These are phyloP conservation scores for Scomber colias DNA, from an alignment of 2,113 vertebrate species.

Conservation along the genomic window DNA sequence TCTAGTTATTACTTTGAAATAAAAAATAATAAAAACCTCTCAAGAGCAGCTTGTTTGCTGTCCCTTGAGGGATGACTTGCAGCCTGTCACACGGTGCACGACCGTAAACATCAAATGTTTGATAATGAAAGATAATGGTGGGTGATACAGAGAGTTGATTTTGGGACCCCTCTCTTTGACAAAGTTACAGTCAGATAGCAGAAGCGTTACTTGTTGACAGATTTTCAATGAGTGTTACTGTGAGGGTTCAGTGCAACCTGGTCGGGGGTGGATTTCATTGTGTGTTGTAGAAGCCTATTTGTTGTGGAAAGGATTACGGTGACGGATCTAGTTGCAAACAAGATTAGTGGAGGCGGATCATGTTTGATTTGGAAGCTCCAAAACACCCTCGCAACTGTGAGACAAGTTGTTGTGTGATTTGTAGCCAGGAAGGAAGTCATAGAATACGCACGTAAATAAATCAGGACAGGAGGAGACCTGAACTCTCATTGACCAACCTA, in stretches of 20 bases:
- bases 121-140: not conserved
- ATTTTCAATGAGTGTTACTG: constrained; percentile 32
- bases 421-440: constrained; percentile 25
- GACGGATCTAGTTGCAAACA: constrained; percentile 80
- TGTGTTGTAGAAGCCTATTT: constrained; percentile 67
- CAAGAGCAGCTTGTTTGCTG: constrained; percentile 53
- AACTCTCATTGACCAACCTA: not conserved
- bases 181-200: constrained; percentile 22
- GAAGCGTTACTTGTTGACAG: constrained; percentile 33
- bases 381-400: constrained; percentile 72
- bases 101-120: not conserved
- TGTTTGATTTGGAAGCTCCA: constrained; percentile 82
- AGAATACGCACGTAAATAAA: constrained; percentile 41
- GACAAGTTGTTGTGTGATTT: constrained; percentile 62
- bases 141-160: not conserved
- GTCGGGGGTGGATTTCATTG: constrained; percentile 63
- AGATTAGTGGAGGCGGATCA: constrained; percentile 82
- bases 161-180: not conserved
- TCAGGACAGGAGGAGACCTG: constrained; percentile 10
- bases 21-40: constrained; percentile 1
- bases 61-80: constrained; percentile 59
- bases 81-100: constrained; percentile 1
- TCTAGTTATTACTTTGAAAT: constrained; percentile 25
- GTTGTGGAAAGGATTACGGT: constrained; percentile 78
- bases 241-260: constrained; percentile 42